Evolutionary conservation across 2,888 invertebrate species (phyloP), one percentile per base, ranked within the genome.

Genomic region (Lepidochitona cinerea): DNA sequence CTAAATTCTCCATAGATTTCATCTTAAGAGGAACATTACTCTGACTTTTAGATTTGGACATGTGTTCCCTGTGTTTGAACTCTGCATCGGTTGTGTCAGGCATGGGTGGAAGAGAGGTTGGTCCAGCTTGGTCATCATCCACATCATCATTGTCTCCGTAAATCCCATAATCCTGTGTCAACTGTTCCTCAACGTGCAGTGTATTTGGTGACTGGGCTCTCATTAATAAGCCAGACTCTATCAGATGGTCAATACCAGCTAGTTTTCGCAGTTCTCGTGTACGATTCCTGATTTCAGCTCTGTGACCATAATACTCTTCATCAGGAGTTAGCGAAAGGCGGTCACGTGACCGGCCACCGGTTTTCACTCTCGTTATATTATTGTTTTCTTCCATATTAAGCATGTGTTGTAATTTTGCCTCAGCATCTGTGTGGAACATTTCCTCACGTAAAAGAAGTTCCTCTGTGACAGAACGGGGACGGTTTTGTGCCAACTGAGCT

Each of bases 141-240:
- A 80, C 81, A 52, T 81, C 77, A 71, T 82, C 79, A 69, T 81
- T 79, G 68, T 78, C 78, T 53, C 81, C 81, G 77, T 79, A 84
- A 14, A 83, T 79, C 18, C 84, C 82, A 77, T 79, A 82, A 78
- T 81, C 81, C 49, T 82, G 26, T 7, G 23, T 1, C 14, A 29
- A 29, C 14, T 12, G 7, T 3, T 59, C 59, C 26, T 59, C 26
- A 23, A 23, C 12, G 3, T 59, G 5, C 4, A 32, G 12, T 14
- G 7, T 59, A 4, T 4, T 18, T 1, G 59, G 59, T 2, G 26
- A 29, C 59, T 59, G 59, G 12, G 32, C 18, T 26, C 59, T 59
- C 32, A 23, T 29, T 14, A 59, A 14, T 26, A 59, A 26, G 23
- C 59, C 59, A 4, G 59, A 29, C 23, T 59, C 59, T 23, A 59